Percentiles rank a stretch among this genome's conserved stretches.
Evolutionary conservation across 2,888 invertebrate species (phyloP).

Genomic region (Ectemnius cavifrons): DNA sequence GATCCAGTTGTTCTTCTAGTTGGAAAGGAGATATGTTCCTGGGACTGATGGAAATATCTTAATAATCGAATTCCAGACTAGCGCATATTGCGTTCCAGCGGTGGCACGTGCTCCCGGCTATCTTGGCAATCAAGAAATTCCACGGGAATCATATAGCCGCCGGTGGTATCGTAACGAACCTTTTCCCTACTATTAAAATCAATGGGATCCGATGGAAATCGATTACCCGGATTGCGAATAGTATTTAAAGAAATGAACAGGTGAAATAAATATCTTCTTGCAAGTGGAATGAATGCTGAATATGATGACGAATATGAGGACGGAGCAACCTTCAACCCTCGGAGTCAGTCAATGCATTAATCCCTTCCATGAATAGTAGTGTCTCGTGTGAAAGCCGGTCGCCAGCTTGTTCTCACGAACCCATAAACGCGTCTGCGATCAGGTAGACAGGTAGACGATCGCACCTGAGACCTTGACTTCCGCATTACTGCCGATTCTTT

Average conservation of each 20-base stretch:
- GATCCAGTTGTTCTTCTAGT: background rate
- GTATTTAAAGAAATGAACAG: no score
- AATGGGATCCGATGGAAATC: background rate
- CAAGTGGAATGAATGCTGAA: no score
- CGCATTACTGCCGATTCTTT: background rate
- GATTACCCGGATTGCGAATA: no score
- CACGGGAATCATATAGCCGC: constrained; percentile 50
- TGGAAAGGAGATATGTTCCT: constrained; percentile 6
- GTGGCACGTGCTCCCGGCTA: constrained; percentile 51
- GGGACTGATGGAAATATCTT: constrained; percentile 46
- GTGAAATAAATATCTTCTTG: no score
- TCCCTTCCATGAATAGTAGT: constrained; percentile 15
- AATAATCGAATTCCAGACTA: constrained; percentile 60
- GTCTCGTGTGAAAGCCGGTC: constrained; percentile 32
- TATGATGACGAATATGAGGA: constrained; percentile 1
- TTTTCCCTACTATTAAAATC: constrained; percentile 35
- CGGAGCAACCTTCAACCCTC: constrained; percentile 24
- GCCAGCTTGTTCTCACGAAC: constrained; percentile 23
- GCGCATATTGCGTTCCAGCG: constrained; percentile 71
- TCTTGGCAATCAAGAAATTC: constrained; percentile 74
- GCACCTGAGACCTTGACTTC: constrained; percentile 17
- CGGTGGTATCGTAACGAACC: constrained; percentile 22
- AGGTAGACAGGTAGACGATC: constrained; percentile 16
- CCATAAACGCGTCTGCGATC: constrained; percentile 7
- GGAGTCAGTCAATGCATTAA: constrained; percentile 27